Base-by-base conservation (phyloP, 2,797 vertebrate species). In the Echiichthys vipera region DNA sequence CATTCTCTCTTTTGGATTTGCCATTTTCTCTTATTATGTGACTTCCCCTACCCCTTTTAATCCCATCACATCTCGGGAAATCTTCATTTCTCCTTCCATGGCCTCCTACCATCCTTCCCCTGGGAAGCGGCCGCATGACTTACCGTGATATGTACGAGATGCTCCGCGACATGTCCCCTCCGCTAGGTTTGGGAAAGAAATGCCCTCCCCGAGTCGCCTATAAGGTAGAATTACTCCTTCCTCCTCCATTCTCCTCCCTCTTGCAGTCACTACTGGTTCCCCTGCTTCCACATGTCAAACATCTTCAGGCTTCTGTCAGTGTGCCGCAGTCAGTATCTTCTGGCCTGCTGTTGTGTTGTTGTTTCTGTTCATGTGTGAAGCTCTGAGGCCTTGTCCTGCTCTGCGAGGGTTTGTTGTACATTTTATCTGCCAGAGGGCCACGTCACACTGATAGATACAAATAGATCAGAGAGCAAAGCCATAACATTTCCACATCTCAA, bases 71-170 rank as follows among this genome's bases (percentile, higher is more conserved):
- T 45, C 45, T 65, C 74, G 81, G 86, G 75, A 66, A 71, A 76
- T 62, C 84, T 57, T 43, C 80, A 77, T 85, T 51, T 74, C 71
- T 84, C 61, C 78, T 50, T 65, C 73, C 81, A 63, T 77, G 82
- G 58, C 47, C 61, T 64, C 43, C 68, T 84, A 65, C 56, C 78
- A 68, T 65, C 71, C 65, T 86, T 59, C 57, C 58, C 56, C 71
- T 3, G 78, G 85, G 82, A 93, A 99, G 98, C 78, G 98, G 97
- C 88, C 96, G 96, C 93, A 97, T 99, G 94, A 93, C 91, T 93
- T 98, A 97, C 95, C 95, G 92, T 84, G 96, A 99, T 93, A 99
- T 99, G 98, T 99, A 98, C 93, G 95, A 98, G 96, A 98, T 99
- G 97, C 96, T 99, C 79, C 96, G 97, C 64, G 97, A 99, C 95